Evolutionary conservation across 2,888 invertebrate genomes (phyloP).

Genomic region (Eumerus sabulonum): DNA sequence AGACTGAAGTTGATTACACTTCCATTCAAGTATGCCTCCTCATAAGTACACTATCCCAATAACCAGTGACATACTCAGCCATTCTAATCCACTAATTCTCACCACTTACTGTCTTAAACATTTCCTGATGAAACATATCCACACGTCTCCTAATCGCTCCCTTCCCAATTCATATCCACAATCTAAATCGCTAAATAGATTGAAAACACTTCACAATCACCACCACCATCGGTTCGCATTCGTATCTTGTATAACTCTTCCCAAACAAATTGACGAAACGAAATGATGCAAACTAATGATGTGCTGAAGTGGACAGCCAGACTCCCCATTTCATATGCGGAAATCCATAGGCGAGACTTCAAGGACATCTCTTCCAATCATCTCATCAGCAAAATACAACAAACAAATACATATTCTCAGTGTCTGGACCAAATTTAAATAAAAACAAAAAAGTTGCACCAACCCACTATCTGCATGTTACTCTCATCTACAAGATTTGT

Average conservation of each 20-base stretch:
- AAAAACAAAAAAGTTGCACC: constrained; percentile 30
- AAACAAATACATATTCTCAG: constrained; percentile 63
- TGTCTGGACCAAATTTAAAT: constrained; percentile 64
- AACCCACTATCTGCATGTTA: no score
- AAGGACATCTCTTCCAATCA: constrained; percentile 76
- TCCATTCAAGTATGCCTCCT: no score
- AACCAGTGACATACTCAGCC: no score
- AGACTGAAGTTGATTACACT: no score
- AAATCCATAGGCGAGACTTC: constrained; percentile 76
- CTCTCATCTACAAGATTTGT: no score
- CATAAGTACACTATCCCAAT: no score
- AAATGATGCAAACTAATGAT: constrained; percentile 50
- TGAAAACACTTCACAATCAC: no score
- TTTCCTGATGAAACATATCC: constrained; percentile 42
- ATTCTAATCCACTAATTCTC: constrained; percentile 1
- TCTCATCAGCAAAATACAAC: constrained; percentile 63
- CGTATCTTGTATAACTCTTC: background rate
- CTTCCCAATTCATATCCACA: constrained; percentile 36
- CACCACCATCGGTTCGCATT: no score
- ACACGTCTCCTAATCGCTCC: constrained; percentile 24
- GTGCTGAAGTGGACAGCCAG: constrained; percentile 63
- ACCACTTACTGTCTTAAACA: constrained; percentile 24
- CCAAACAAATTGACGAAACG: constrained; percentile 12
- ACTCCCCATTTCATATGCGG: constrained; percentile 73
- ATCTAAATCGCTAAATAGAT: background rate